phyloP scores from a whole-genome alignment of 2,113 vertebrate species.

The Nothoprocta perdicaria region DNA sequence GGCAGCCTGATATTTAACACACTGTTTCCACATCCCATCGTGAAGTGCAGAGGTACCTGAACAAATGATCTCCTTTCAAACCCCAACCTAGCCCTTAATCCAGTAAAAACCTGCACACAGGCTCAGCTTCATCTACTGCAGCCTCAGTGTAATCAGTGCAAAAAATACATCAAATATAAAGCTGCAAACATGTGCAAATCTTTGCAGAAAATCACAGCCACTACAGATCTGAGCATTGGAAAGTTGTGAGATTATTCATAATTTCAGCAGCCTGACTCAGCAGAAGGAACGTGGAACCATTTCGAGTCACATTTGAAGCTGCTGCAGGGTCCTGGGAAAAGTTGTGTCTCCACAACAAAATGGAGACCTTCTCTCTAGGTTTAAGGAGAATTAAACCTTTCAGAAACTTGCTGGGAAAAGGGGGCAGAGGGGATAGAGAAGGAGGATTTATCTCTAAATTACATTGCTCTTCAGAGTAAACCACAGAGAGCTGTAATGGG shows the following conservation, averaged over 20 bases:
- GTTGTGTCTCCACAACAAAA: background rate
- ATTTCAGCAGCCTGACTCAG: constrained; percentile 30
- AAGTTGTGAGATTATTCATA: constrained; percentile 19
- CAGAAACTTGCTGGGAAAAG: constrained; percentile 9
- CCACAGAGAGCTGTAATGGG: constrained; percentile 70
- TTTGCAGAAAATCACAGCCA: constrained; percentile 13
- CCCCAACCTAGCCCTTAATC: background rate
- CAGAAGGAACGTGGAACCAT: background rate
- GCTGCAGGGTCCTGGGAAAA: constrained; percentile 6
- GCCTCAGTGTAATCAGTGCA: background rate
- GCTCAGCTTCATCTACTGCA: background rate
- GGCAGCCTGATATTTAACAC: background rate
- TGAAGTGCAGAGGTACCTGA: background rate
- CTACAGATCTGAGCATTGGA: background rate
- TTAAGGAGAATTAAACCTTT: constrained; percentile 35
- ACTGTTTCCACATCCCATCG: rapidly evolving
- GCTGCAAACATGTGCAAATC: background rate
- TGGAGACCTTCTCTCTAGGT: background rate
- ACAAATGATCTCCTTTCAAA: background rate
- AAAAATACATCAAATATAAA: background rate
- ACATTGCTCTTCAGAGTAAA: constrained; percentile 70
- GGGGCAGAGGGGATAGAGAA: constrained; percentile 4
- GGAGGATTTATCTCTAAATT: constrained; percentile 63
- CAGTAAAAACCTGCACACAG: background rate
- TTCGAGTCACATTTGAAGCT: background rate